phyloP scores from a whole-genome alignment of 2,888 invertebrate species.

The Leptinotarsa juncta region DNA sequence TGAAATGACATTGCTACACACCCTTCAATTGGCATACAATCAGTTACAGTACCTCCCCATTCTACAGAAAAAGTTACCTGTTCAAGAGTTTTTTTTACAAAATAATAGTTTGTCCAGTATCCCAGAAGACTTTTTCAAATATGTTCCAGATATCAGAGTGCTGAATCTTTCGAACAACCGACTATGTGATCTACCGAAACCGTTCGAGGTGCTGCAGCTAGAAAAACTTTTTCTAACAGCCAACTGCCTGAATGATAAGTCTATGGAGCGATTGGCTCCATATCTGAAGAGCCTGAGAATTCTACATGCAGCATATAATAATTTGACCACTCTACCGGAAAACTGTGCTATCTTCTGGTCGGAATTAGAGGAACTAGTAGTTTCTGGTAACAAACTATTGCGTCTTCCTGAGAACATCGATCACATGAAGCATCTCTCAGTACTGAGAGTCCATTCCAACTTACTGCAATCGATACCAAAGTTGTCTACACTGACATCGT shows the following conservation, averaged over 20 bases:
- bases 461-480: constrained; percentile 80
- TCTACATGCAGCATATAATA: constrained; percentile 84
- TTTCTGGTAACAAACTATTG: constrained; percentile 84
- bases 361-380: constrained; percentile 82
- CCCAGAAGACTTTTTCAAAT: constrained; percentile 82
- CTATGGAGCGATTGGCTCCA: constrained; percentile 71
- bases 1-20: constrained; percentile 78
- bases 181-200: constrained; percentile 74
- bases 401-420: constrained; percentile 82
- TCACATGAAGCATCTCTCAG: constrained; percentile 76
- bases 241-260: constrained; percentile 79
- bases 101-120: constrained; percentile 81
- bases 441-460: constrained; percentile 86
- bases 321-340: constrained; percentile 78
- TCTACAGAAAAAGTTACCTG: constrained; percentile 74
- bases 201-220: constrained; percentile 71
- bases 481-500: constrained; percentile 78
- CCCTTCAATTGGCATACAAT: constrained; percentile 82
- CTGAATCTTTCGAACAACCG: constrained; percentile 86
- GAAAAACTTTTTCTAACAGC: constrained; percentile 81
- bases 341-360: constrained; percentile 81
- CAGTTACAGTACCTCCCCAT: constrained; percentile 79
- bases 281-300: constrained; percentile 74
- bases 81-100: constrained; percentile 80
- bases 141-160: constrained; percentile 73